Base-by-base conservation (phyloP, 2,888 invertebrate species). In the Melinaea menophilus region DNA sequence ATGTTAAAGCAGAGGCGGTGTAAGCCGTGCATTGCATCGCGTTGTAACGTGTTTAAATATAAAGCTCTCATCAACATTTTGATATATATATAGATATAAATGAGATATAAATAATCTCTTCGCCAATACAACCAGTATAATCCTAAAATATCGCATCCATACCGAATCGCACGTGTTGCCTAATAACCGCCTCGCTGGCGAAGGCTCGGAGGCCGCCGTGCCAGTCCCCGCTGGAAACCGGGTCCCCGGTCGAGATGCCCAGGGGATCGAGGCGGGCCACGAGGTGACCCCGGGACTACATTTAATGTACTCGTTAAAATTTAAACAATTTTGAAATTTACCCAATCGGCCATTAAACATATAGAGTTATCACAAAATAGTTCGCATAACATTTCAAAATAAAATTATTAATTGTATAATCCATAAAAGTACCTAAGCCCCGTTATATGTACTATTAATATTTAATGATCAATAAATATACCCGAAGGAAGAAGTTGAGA, bases 211-310 rank as follows among this genome's bases (percentile, higher is more conserved):
- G 84, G 69, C 89, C 90, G 74, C 89, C 88, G 73, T 88, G 88
- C 88, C 89, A 88, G 77, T 90, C 87, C 77, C 85, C 82, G 79
- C 87, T 87, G 72, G 88, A 87, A 65, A 82, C 84, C 76, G 92
- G 92, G 84, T 94, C 94, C 75, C 94, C 93, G 86, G 94, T 94
- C 85, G 93, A 93, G 88, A 98, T 97, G 90, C 95, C 96, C 89
- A 98, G 93, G 69, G 98, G 98, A 91, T 98, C 98, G 91, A 98
- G 92, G 81, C 95, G 95, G 79, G 98, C 96, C 82, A 96, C 95
- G 89, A 97, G 94, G 92, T 98, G 98, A 82, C 98, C 98, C 84
- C 97, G 95, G 75, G 96, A 95, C 97, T 98, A 92, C 73, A 35
- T 47, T 79, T 78, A 73, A 75, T 69, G 68, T 69, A 31, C 31